Evolutionary conservation across 2,113 vertebrate species (phyloP).

Genomic region (Myrmophylax atrothorax): DNA sequence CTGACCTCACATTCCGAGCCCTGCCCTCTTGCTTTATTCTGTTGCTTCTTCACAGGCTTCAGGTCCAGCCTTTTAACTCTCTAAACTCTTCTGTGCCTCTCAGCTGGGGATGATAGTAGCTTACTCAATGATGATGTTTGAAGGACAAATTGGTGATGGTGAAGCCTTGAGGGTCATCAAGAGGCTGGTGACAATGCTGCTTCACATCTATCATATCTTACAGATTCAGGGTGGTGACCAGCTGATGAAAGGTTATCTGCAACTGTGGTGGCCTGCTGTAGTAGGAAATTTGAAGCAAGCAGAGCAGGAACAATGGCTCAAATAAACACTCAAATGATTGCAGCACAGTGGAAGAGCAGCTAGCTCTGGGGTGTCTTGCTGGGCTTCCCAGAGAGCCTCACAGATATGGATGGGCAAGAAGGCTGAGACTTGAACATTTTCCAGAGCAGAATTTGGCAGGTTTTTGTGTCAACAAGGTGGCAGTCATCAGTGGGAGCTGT

Average conservation of each 20-base stretch:
- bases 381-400: background rate
- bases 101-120: background rate
- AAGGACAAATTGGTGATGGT: background rate
- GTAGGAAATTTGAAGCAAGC: background rate
- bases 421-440: background rate
- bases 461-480: background rate
- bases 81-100: background rate
- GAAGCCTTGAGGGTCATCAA: background rate
- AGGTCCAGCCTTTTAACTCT: background rate
- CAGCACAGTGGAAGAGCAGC: background rate
- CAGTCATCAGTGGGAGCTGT: background rate
- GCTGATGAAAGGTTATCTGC: rapidly evolving
- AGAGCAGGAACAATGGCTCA: background rate
- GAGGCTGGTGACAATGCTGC: background rate
- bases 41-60: background rate
- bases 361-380: background rate
- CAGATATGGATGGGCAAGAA: background rate
- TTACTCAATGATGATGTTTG: background rate
- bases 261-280: background rate
- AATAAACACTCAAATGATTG: background rate
- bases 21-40: background rate
- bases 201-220: background rate
- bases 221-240: background rate
- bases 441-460: background rate
- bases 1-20: rapidly evolving